A percentile compares a stretch with the other conserved stretches of the same genome.
These are phyloP conservation scores for Mythimna ferrago DNA, from an alignment of 2,888 invertebrate species.

Conservation along the genomic window DNA sequence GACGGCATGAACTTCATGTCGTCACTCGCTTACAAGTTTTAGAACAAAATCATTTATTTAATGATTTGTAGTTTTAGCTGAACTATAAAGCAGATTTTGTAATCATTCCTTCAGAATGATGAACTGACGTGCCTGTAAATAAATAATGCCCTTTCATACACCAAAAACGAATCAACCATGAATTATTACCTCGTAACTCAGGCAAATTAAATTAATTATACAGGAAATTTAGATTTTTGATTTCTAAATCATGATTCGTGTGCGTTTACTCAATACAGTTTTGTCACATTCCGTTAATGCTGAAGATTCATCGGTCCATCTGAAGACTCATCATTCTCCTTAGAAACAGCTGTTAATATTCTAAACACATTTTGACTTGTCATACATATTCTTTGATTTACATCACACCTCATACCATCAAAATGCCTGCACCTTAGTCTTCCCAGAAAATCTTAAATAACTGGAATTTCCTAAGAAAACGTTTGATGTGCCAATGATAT, in stretches of 20 bases:
- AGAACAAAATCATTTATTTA: background rate
- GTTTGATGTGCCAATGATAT: slow-evolving; percentile 38
- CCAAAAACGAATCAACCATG: background rate
- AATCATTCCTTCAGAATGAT: slow-evolving; percentile 1
- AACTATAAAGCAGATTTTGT: background rate
- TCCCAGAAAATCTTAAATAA: slow-evolving; percentile 38
- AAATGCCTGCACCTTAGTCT: slow-evolving; percentile 19
- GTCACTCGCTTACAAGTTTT: background rate
- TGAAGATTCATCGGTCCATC: slow-evolving; percentile 28
- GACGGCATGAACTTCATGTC: no score
- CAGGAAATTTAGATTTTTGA: background rate
- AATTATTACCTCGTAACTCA: background rate
- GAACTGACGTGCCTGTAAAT: background rate
- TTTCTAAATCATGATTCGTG: background rate
- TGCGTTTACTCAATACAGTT: slow-evolving; percentile 27
- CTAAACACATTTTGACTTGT: slow-evolving; percentile 22
- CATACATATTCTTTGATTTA: slow-evolving; percentile 40
- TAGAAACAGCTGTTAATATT: slow-evolving; percentile 39
- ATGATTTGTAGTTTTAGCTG: slow-evolving; percentile 1
- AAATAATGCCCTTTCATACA: background rate
- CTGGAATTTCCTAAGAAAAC: slow-evolving; percentile 30
- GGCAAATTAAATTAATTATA: background rate
- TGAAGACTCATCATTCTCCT: slow-evolving; percentile 21
- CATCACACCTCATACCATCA: slow-evolving; percentile 12
- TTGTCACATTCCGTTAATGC: slow-evolving; percentile 30